Conservation (phyloP, 2,888 invertebrate genomes). For the Phymatocera aterrima region DNA sequence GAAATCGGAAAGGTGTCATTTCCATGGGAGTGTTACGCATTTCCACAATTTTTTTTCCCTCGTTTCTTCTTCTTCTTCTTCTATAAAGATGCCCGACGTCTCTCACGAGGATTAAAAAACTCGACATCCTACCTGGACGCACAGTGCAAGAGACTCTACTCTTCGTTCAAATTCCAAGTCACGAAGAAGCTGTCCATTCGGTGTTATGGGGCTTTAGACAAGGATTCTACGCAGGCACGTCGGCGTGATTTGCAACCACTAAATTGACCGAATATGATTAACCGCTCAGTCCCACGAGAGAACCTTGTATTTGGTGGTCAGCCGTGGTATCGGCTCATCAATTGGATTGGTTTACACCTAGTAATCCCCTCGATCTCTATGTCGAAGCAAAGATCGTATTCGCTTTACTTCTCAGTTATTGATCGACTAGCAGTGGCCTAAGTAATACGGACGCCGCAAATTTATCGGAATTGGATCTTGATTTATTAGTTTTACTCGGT, state of each 20-base stretch:
- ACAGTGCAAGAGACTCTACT: background rate
- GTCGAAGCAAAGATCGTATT: constrained; percentile 1
- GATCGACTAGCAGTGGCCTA: background rate
- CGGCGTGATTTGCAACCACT: constrained; percentile 39
- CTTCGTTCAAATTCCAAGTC: background rate
- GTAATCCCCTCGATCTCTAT: background rate
- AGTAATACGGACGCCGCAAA: background rate
- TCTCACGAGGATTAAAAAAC: no score
- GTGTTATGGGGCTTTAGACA: background rate
- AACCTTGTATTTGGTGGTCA: constrained; percentile 16
- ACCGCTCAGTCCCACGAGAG: constrained; percentile 27
- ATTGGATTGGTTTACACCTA: constrained; percentile 34
- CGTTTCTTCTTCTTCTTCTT: background rate
- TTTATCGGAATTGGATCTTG: background rate
- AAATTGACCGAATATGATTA: constrained; percentile 47
- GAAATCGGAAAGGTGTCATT: background rate
- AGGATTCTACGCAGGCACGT: constrained; percentile 5
- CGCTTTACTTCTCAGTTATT: background rate
- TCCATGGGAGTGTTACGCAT: no score
- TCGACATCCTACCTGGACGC: no score
- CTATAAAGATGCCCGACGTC: no score
- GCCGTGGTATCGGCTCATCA: constrained; percentile 18
- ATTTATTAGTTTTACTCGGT: background rate
- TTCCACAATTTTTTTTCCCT: background rate
- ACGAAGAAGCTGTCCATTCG: background rate